A percentile compares a stretch with the other conserved stretches of the same genome.
Evolutionary conservation across 2,113 vertebrate genomes (phyloP).

Genomic region (Amphiprion ocellaris): DNA sequence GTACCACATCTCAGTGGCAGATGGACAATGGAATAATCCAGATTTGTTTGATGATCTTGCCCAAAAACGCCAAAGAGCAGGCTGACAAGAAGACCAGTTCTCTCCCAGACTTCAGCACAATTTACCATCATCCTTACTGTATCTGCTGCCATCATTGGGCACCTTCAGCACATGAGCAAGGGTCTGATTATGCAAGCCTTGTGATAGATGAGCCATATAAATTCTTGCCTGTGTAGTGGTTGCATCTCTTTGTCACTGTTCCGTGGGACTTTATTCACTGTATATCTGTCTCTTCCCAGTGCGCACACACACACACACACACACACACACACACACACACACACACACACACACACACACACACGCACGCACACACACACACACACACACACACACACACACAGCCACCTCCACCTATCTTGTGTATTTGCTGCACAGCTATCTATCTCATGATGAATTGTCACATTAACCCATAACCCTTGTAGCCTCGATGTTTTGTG

Average conservation of each 20-base stretch:
- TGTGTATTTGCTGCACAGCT: slow-evolving; percentile 20
- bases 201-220: slow-evolving; percentile 49
- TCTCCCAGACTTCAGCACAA: slow-evolving; percentile 16
- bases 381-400: not conserved
- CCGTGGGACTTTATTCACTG: slow-evolving; percentile 13
- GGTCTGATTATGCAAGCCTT: slow-evolving; percentile 49
- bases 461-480: slow-evolving; percentile 31
- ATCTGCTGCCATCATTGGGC: not conserved
- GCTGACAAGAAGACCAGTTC: not conserved
- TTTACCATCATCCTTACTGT: slow-evolving; percentile 32
- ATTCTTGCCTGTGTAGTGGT: slow-evolving; percentile 40
- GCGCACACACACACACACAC: slow-evolving; percentile 16
- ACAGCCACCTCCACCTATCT: not conserved
- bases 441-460: slow-evolving; percentile 48
- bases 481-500: not conserved
- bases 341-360: not conserved
- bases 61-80: not conserved
- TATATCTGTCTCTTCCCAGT: slow-evolving; percentile 8
- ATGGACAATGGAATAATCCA: not conserved
- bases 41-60: not conserved
- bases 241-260: slow-evolving; percentile 40
- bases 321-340: slow-evolving; percentile 3
- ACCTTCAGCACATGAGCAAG: slow-evolving; percentile 31
- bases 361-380: slow-evolving; percentile 8
- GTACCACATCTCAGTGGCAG: not conserved